Base-by-base conservation (phyloP, 2,797 vertebrate species). In the Remorina albescens region DNA sequence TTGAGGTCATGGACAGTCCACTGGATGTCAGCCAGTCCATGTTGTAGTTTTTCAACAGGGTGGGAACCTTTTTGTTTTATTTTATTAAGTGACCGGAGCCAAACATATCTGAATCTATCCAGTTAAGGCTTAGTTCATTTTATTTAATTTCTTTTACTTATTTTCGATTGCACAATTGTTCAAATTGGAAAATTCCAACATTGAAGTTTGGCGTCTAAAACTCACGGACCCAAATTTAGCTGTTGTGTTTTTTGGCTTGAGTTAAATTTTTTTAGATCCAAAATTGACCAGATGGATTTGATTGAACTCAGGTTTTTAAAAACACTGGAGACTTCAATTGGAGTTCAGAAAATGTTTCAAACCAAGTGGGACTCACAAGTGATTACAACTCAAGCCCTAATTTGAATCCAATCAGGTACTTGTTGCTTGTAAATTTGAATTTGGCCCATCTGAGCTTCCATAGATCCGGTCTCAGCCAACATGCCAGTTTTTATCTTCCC, bases 1-100 rank as follows among this genome's bases (percentile, higher is more conserved):
- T 84, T 90, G 93, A 92, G 86, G 94, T 94, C 94, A 95, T 94
- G 92, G 86, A 91, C 93, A 88, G 94, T 94, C 96, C 95, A 95
- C 74, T 16, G 61, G 67, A 68, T 85, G 91, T 88, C 82, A 88
- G 92, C 89, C 88, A 86, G 93, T 93, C 92, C 90, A 93, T 95
- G 93, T 92, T 91, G 91, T 90, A 86, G 36, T 91, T 89, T 44
- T 47, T 58, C 32, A 25, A 60, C 55, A 44, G 56, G 65, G 57
- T 32, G 49, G 68, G 71, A 65, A 63, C 44, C 28, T 2, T 41
- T n/a, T 19, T 3, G 0, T 19, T 56, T 12, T 25, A 15, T 12
- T n/a, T n/a, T 21, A 15, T 15, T 0, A 23, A 4, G 15, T 21
- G 28, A 26, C 26, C 44, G 28, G n/a, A 36, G 34, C n/a, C n/a